Conservation (phyloP, 2,888 invertebrate genomes). For the Cylindroiulus punctatus region DNA sequence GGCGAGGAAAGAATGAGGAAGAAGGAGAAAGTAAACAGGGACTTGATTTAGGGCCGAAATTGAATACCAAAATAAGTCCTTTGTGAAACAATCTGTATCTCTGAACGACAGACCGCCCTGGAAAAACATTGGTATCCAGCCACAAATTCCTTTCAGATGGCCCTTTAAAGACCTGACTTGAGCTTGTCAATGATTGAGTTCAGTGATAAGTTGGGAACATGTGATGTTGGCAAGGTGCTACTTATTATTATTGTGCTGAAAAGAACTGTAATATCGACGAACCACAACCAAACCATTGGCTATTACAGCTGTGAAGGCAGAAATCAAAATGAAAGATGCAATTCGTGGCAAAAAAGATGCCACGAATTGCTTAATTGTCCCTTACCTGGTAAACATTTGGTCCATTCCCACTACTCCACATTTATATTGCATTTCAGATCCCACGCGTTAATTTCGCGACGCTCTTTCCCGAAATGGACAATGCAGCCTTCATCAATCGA, state of each 20-base stretch:
- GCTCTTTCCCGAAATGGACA: too few species aligned
- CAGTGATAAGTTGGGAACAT: neutral
- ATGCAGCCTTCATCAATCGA: too few species aligned
- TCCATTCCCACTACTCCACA: too few species aligned
- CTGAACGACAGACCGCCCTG: neutral
- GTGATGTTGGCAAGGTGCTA: neutral
- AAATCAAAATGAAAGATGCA: too few species aligned
- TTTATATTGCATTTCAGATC: too few species aligned
- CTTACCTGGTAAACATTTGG: too few species aligned
- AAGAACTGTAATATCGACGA: neutral
- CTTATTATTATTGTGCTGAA: neutral
- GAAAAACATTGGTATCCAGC: neutral
- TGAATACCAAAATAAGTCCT: slow-evolving; percentile 7
- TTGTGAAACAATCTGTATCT: slow-evolving; percentile 32
- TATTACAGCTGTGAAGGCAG: neutral
- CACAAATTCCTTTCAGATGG: neutral
- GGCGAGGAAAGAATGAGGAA: neutral
- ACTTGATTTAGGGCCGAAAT: neutral
- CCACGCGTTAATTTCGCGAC: too few species aligned
- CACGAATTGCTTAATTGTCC: too few species aligned
- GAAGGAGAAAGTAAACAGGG: slow-evolving; percentile 4
- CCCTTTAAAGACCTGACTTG: neutral
- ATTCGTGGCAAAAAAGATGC: too few species aligned
- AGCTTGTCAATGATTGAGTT: neutral
- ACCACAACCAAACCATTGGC: neutral